Base-by-base conservation (phyloP, 2,797 vertebrate species). In the Hapalemur alaotrensis region DNA sequence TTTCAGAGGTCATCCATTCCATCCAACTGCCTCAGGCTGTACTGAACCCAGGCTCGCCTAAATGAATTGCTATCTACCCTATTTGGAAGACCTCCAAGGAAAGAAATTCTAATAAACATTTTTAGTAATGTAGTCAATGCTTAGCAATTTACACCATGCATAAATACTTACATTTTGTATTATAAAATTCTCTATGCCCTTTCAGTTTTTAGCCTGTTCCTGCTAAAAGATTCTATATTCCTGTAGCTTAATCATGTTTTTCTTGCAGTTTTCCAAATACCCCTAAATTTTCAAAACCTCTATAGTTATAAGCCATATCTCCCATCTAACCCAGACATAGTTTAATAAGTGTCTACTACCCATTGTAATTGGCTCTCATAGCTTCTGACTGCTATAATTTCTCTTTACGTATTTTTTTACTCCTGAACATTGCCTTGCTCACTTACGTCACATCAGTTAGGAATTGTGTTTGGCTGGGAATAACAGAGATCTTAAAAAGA, bases 21-120 rank as follows among this genome's bases (percentile, higher is more conserved):
- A 91, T 89, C n/a, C 67, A 79, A 94, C 61, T 92, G 75, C 59
- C 95, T 84, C 57, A 91, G 75, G 61, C 91, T 97, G 82, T 63
- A 75, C 15, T 84, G 38, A 94, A 91, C 65, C 38, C 76, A 94
- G 79, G 73, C 35, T 91, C 15, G 1, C 46, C n/a, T 87, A 70
- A 46, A 73, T 12, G 54, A n/a, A 89, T 76, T 95, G 38, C 54
- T 57, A 46, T 89, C 91, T 79, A 65, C 43, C 30, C 35, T 70
- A 46, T 93, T 89, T 87, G 75, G 76, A 93, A 91, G 41, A 20
- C 15, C 83, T 96, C 80, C 76, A 84, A 46, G 38, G 76, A 96
- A 46, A 95, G 35, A 89, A 73, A 91, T 76, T 92, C 61, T 91
- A 87, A 89, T 76, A 91, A 76, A 17, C 65, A 87, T 73, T 75